A percentile compares a stretch with the other conserved stretches of the same genome.
Conservation (phyloP, 2,113 vertebrate species). For the Ictalurus furcatus region DNA sequence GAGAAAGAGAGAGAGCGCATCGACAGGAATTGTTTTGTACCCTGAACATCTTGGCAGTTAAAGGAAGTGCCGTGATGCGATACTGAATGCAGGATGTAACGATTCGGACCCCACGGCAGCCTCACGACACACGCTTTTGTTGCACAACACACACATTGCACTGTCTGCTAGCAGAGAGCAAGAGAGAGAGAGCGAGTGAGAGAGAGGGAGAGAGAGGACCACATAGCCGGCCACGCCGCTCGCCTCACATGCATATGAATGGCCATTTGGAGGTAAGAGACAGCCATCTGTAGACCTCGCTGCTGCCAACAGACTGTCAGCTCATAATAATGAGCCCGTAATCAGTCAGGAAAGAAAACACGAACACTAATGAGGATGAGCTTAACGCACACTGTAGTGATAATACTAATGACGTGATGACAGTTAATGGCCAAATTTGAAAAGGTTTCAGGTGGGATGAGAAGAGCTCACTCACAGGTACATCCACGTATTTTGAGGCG, state of each 20-base stretch:
- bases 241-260: constrained; percentile 63
- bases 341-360: constrained; percentile 25
- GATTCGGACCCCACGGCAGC: constrained; percentile 57
- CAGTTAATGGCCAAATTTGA: not conserved
- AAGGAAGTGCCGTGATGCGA: constrained; percentile 80
- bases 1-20: constrained; percentile 72
- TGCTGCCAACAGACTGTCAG: constrained; percentile 28
- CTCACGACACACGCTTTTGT: constrained; percentile 68
- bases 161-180: constrained; percentile 59
- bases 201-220: constrained; percentile 49
- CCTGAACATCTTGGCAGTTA: constrained; percentile 80
- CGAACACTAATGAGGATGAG: constrained; percentile 12
- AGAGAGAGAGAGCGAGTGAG: constrained; percentile 55
- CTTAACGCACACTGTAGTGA: not conserved
- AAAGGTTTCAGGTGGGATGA: constrained; percentile 16
- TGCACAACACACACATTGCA: constrained; percentile 68
- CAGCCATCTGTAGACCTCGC: constrained; percentile 61
- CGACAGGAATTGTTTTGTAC: constrained; percentile 85
- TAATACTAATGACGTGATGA: not conserved
- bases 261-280: constrained; percentile 62
- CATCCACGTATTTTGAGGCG: constrained; percentile 99
- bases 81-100: constrained; percentile 66
- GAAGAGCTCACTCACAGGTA: constrained; percentile 88
- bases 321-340: constrained; percentile 18
- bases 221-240: constrained; percentile 41